phyloP scores from a whole-genome alignment of 2,888 invertebrate species.

The Rhagonycha lutea region DNA sequence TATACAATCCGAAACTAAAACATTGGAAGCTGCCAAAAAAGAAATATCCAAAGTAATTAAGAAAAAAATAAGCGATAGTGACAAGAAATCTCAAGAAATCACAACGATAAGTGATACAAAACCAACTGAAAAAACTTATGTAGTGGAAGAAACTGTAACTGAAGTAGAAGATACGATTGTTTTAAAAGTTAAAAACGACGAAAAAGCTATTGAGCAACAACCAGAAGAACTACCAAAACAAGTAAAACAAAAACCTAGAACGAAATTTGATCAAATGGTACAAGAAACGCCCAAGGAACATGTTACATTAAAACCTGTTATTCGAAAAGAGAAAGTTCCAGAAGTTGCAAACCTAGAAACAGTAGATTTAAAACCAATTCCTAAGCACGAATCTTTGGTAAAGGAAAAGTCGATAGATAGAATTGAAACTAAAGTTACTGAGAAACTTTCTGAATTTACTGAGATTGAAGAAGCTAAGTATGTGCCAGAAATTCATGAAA shows the following conservation, averaged over 20 bases:
- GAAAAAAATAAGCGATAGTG: slow-evolving; percentile 42
- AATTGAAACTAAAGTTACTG: slow-evolving; percentile 25
- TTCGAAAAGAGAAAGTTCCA: slow-evolving; percentile 31
- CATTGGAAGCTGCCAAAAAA: neutral
- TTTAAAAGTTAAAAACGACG: slow-evolving; percentile 34
- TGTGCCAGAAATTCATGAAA: neutral
- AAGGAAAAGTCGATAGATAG: slow-evolving; percentile 37
- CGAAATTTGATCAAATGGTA: slow-evolving; percentile 37
- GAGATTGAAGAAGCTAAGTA: neutral
- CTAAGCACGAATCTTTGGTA: slow-evolving; percentile 39
- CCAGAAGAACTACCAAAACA: slow-evolving; percentile 8
- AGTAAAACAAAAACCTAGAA: slow-evolving; percentile 37
- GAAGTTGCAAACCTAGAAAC: slow-evolving; percentile 47
- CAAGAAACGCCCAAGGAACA: slow-evolving; percentile 35
- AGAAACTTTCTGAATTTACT: neutral
- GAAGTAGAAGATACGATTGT: slow-evolving; percentile 63
- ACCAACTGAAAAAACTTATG: slow-evolving; percentile 38
- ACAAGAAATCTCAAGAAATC: slow-evolving; percentile 26
- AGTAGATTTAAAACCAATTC: slow-evolving; percentile 47
- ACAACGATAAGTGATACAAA: slow-evolving; percentile 33
- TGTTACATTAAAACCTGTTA: slow-evolving; percentile 39
- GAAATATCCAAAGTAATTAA: slow-evolving; percentile 62
- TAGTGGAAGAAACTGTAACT: slow-evolving; percentile 61
- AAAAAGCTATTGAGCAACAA: slow-evolving; percentile 33
- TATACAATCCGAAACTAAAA: neutral